These are phyloP conservation scores for Bufo gargarizans DNA, from an alignment of 2,113 vertebrate genomes.

Conservation along the genomic window DNA sequence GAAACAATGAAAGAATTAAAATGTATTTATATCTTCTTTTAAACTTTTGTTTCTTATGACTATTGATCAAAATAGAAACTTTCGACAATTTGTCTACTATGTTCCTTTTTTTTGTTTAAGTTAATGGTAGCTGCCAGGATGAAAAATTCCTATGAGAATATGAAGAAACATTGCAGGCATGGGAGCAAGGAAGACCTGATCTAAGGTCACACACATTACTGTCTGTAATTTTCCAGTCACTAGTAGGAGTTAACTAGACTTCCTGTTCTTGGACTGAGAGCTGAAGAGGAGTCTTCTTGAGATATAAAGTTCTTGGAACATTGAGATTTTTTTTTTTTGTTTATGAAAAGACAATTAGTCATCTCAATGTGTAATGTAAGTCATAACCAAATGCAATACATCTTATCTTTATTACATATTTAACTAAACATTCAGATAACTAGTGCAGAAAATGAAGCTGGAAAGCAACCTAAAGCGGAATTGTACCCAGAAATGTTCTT, in stretches of 20 bases:
- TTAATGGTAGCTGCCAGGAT: neutral
- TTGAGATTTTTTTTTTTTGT: constrained; percentile 3
- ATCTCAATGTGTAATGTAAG: constrained; percentile 23
- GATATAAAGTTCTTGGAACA: constrained; percentile 29
- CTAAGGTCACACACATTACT: constrained; percentile 13
- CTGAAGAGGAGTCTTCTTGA: constrained; percentile 10
- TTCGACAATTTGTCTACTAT: neutral
- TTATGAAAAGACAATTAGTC: constrained; percentile 31
- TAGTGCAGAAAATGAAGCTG: constrained; percentile 60
- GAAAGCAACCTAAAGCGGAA: neutral
- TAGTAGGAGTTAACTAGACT: constrained; percentile 44
- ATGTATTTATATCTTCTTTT: neutral
- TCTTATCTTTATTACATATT: constrained; percentile 32
- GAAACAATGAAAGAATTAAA: neutral
- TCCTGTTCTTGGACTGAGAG: constrained; percentile 6
- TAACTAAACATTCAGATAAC: constrained; percentile 49
- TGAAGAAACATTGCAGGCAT: neutral
- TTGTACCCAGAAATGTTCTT: neutral
- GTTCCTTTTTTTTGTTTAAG: neutral
- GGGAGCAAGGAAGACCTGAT: neutral
- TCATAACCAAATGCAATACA: constrained; percentile 72
- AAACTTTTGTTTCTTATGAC: neutral
- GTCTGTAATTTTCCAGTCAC: constrained; percentile 1
- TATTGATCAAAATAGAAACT: neutral
- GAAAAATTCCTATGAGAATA: constrained; percentile 36